These are phyloP conservation scores for Epizoanthus scotinus DNA, from an alignment of 92 coral and sea anemone species.

Conservation along the genomic window DNA sequence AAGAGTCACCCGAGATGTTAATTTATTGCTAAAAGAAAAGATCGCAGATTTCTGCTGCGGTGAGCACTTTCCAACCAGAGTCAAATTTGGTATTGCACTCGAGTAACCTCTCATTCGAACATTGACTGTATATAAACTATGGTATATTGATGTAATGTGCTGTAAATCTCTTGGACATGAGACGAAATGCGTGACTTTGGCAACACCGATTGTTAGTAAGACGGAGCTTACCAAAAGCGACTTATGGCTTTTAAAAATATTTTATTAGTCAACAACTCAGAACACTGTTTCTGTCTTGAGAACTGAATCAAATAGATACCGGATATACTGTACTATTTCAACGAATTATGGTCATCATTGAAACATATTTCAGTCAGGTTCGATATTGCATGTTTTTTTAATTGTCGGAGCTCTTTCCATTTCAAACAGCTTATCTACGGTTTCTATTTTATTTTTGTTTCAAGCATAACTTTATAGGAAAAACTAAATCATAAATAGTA, in stretches of 20 bases:
- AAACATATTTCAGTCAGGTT: neutral
- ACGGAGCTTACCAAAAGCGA: neutral
- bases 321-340: constrained; percentile 13
- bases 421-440: too few relatives aligned
- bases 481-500: too few relatives aligned
- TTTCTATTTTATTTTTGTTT: too few relatives aligned
- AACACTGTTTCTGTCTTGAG: neutral
- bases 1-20: too few relatives aligned
- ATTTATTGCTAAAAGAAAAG: too few relatives aligned
- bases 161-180: neutral
- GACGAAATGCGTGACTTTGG: constrained; percentile 1
- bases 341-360: neutral
- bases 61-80: too few relatives aligned
- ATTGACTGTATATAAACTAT: too few relatives aligned
- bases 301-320: constrained; percentile 1
- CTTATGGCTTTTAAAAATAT: neutral
- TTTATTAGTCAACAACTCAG: neutral
- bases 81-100: too few relatives aligned
- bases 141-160: neutral
- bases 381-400: neutral
- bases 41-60: too few relatives aligned
- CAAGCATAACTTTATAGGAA: too few relatives aligned
- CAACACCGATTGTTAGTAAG: neutral
- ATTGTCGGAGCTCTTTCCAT: too few relatives aligned
- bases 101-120: too few relatives aligned